A percentile compares a stretch with the other conserved stretches of the same genome.
Conservation (phyloP, 2,888 invertebrate genomes). For the Hemistola chrysoprasaria region DNA sequence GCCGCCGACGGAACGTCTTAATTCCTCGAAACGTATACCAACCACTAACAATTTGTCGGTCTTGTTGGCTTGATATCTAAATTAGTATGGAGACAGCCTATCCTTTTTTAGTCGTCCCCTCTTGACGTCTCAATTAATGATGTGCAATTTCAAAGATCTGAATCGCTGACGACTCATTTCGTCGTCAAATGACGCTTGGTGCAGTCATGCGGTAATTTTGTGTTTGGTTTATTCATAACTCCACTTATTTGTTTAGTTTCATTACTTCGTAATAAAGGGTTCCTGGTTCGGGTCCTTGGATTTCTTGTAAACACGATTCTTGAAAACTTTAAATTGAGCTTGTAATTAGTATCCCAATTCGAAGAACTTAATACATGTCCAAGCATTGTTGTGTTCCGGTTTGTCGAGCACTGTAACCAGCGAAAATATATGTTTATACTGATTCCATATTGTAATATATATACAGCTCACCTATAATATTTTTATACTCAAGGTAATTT, state of each 20-base stretch:
- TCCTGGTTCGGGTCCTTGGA: conserved; percentile 1
- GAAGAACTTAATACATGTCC: too few species aligned
- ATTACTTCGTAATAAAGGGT: conserved; percentile 7
- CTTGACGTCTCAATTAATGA: conserved; percentile 75
- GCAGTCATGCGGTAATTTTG: conserved; percentile 30
- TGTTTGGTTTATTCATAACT: conserved; percentile 31
- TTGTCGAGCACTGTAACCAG: conserved; percentile 7
- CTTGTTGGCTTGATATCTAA: conserved; percentile 75
- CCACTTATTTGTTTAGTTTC: conserved; percentile 8
- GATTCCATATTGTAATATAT: too few species aligned
- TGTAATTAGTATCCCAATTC: background rate
- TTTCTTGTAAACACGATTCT: conserved; percentile 1
- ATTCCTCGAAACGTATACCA: conserved; percentile 66
- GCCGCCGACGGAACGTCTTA: conserved; percentile 38
- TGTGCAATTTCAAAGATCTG: conserved; percentile 71
- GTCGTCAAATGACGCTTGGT: conserved; percentile 22
- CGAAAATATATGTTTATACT: conserved; percentile 8
- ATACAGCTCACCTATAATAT: too few species aligned
- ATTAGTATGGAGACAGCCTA: conserved; percentile 73
- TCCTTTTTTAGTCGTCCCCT: conserved; percentile 49
- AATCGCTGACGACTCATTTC: conserved; percentile 43
- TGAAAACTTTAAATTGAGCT: background rate
- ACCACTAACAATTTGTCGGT: conserved; percentile 72
- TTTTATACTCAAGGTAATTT: too few species aligned
- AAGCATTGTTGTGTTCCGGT: too few species aligned